Conservation (phyloP, 2,888 invertebrate genomes). For the Lepidocyrtinus sp. region DNA sequence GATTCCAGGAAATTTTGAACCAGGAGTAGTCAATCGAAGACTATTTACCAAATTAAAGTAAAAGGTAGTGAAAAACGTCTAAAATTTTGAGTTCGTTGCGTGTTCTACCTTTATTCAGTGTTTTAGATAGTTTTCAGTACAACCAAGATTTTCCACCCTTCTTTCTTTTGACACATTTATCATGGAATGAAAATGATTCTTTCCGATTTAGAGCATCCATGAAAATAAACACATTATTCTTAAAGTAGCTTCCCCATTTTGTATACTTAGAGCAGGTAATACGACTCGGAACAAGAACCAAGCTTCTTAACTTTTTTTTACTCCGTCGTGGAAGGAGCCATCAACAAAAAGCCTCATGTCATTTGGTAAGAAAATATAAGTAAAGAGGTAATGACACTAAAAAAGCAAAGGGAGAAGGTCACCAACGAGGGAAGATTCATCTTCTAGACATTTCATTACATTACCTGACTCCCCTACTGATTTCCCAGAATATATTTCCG, state of each 20-base stretch:
- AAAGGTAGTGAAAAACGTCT: background rate
- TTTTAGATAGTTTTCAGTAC: background rate
- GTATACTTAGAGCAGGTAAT: background rate
- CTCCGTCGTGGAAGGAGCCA: background rate
- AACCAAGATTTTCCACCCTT: too few relatives aligned
- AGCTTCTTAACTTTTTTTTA: background rate
- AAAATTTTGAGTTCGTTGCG: background rate
- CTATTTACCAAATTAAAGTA: background rate
- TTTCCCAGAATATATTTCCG: background rate
- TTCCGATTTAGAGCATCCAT: slow-evolving; percentile 9
- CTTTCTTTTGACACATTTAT: slow-evolving; percentile 46
- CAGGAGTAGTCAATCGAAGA: too few relatives aligned
- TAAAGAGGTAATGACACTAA: background rate
- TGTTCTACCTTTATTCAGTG: background rate
- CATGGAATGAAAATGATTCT: slow-evolving; percentile 26
- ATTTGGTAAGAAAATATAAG: slow-evolving; percentile 37
- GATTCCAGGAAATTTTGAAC: too few relatives aligned
- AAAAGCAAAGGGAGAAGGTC: slow-evolving; percentile 18
- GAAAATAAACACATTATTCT: background rate
- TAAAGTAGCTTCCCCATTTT: background rate
- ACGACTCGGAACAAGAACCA: background rate
- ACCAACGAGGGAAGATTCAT: slow-evolving; percentile 52
- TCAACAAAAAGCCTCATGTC: slow-evolving; percentile 34
- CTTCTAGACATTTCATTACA: slow-evolving; percentile 61
- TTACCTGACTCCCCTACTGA: slow-evolving; percentile 40